Percentiles rank a stretch among this genome's conserved stretches.
These are phyloP conservation scores for Glyptemys insculpta DNA, from an alignment of 2,797 vertebrate genomes.

Conservation along the genomic window DNA sequence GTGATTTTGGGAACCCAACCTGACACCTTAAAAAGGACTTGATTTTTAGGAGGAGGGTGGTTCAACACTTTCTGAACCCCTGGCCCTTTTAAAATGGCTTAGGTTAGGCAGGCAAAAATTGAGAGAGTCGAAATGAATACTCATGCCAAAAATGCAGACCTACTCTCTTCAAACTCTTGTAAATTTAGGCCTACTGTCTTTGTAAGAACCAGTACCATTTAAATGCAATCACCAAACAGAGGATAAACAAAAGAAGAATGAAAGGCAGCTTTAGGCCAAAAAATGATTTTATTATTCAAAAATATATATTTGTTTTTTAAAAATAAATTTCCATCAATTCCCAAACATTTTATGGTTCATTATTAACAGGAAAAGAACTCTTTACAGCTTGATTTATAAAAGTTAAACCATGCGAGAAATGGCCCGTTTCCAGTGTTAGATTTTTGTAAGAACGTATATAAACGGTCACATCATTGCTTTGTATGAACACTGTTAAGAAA, in stretches of 20 bases:
- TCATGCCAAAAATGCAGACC: background rate
- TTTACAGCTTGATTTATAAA: constrained; percentile 39
- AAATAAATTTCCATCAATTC: constrained; percentile 49
- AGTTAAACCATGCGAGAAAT: constrained; percentile 7
- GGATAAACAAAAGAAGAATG: background rate
- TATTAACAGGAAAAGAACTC: background rate
- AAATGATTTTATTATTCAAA: background rate
- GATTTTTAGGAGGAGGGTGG: background rate
- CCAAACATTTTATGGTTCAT: background rate
- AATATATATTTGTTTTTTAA: constrained; percentile 21
- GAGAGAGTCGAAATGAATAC: background rate
- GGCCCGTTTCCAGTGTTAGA: constrained; percentile 13
- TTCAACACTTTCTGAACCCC: background rate
- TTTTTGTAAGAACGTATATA: background rate
- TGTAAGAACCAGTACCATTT: background rate
- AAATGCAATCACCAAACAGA: background rate
- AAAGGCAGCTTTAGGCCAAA: background rate
- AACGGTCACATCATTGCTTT: background rate
- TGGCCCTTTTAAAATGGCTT: background rate
- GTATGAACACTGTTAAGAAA: background rate
- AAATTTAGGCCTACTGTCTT: background rate
- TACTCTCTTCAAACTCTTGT: background rate
- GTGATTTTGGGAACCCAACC: background rate
- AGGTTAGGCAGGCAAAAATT: background rate
- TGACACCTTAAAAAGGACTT: constrained; percentile 37